Evolutionary conservation across 2,797 vertebrate genomes (phyloP).

Genomic region (Myotis pilosus): DNA sequence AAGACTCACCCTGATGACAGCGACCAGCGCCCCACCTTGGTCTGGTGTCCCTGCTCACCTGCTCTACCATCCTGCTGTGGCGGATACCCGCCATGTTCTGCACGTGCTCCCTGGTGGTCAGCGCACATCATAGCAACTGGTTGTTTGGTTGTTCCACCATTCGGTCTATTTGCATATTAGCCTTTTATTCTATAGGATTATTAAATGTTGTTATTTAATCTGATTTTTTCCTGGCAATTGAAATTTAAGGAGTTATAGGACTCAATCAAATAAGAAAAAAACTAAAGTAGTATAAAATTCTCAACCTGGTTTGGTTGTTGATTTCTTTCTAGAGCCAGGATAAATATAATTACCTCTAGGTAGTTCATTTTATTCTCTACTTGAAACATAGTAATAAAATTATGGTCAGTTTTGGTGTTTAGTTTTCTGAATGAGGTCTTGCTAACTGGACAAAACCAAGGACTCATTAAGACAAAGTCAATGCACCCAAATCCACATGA

Average conservation of each 20-base stretch:
- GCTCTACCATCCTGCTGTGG: too few relatives aligned
- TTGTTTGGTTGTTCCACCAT: too few relatives aligned
- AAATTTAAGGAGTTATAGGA: background rate
- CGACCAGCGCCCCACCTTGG: too few relatives aligned
- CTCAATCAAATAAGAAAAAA: background rate
- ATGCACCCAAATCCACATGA: background rate
- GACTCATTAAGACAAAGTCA: background rate
- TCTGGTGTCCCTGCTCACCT: too few relatives aligned
- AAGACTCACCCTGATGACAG: too few relatives aligned
- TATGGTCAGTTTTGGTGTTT: background rate
- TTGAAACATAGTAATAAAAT: background rate
- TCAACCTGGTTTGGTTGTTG: background rate
- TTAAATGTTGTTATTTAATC: constrained; percentile 8
- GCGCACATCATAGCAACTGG: too few relatives aligned
- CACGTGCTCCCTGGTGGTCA: too few relatives aligned
- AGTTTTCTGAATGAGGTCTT: constrained; percentile 32
- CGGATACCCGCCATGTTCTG: too few relatives aligned
- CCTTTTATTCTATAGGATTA: background rate
- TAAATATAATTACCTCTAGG: background rate
- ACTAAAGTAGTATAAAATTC: background rate
- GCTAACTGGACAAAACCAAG: background rate
- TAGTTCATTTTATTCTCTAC: constrained; percentile 5
- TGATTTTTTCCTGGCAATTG: background rate
- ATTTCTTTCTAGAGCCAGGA: background rate
- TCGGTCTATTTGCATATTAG: too few relatives aligned